Conservation (phyloP, 2,113 vertebrate species). For the Grus americana region DNA sequence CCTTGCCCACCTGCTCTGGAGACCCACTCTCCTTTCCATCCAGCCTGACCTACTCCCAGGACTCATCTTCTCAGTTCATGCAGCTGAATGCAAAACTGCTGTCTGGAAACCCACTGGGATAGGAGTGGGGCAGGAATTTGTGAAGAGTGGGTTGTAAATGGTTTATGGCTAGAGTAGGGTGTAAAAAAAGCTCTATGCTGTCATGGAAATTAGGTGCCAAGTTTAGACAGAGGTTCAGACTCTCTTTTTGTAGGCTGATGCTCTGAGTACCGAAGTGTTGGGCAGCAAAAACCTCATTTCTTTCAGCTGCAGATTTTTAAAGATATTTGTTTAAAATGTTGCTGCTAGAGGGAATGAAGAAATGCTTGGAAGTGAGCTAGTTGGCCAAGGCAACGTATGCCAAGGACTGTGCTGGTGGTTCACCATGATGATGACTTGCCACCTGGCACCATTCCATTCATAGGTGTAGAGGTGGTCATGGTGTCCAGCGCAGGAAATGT, state of each 20-base stretch:
- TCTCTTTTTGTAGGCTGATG: neutral
- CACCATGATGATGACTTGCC: neutral
- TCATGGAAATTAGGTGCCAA: neutral
- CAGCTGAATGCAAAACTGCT: neutral
- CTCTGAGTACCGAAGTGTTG: neutral
- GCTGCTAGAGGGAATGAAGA: neutral
- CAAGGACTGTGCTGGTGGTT: neutral
- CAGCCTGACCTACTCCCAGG: neutral
- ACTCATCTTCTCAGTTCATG: neutral
- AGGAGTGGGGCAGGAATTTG: neutral
- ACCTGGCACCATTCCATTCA: too few species aligned
- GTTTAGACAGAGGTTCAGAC: neutral
- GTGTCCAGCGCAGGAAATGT: neutral
- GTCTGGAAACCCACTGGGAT: neutral
- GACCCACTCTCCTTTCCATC: neutral
- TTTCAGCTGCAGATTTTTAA: neutral
- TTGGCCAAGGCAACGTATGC: neutral
- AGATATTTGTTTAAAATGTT: accelerated
- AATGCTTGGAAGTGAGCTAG: neutral
- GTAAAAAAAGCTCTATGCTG: neutral
- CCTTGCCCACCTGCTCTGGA: neutral
- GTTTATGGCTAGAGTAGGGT: neutral
- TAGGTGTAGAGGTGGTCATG: accelerated
- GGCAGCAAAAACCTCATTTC: neutral
- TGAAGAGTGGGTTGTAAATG: neutral